Evolutionary conservation across 2,888 invertebrate species (phyloP).

Genomic region (Tinea pellionella): DNA sequence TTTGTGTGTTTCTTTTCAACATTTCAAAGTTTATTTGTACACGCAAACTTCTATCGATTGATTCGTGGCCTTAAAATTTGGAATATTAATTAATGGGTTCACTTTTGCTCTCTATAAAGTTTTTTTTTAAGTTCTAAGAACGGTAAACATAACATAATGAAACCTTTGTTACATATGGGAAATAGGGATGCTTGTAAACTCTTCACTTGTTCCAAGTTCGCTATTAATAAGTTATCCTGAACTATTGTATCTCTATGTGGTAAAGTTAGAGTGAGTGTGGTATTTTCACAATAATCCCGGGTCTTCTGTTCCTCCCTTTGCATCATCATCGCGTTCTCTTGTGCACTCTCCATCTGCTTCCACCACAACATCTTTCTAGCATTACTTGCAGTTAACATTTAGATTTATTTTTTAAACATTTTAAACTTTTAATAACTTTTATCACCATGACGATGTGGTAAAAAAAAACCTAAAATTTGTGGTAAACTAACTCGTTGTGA

Average conservation of each 20-base stretch:
- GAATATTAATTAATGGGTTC: background rate
- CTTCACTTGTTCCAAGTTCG: constrained; percentile 68
- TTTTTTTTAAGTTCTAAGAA: background rate
- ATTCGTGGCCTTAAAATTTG: background rate
- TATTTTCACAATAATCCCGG: constrained; percentile 40
- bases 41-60: background rate
- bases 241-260: constrained; percentile 45
- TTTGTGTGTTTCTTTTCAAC: background rate
- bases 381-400: constrained; percentile 15
- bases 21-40: background rate
- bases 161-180: constrained; percentile 68
- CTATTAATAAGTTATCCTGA: constrained; percentile 50
- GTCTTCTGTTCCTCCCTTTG: constrained; percentile 50
- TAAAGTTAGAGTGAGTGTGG: constrained; percentile 45
- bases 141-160: background rate
- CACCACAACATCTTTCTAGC: constrained; percentile 59
- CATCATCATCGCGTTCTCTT: constrained; percentile 48
- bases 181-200: constrained; percentile 76
- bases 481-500: constrained; percentile 28
- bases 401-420: constrained; percentile 12
- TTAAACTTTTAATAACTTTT: background rate
- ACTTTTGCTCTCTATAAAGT: no score
- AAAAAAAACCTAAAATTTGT: constrained; percentile 21
- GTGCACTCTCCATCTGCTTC: constrained; percentile 54
- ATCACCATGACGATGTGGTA: constrained; percentile 52